A percentile compares a stretch with the other conserved stretches of the same genome.
phyloP scores from a whole-genome alignment of 2,888 invertebrate genomes.

The Serrognathus titanus region DNA sequence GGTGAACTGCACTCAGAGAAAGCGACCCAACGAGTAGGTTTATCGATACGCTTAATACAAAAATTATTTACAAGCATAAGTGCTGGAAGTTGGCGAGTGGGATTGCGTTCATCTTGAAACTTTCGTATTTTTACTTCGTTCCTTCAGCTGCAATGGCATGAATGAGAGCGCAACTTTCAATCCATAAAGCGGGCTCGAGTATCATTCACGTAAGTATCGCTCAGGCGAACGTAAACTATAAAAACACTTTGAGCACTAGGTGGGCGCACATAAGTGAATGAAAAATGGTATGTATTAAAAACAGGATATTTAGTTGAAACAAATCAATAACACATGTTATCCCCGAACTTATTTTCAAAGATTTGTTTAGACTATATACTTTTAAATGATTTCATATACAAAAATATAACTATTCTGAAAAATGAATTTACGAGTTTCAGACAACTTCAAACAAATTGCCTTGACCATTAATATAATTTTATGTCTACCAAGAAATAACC shows the following conservation, averaged over 20 bases:
- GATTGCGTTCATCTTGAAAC: background rate
- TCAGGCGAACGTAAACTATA: background rate
- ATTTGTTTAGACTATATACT: too few relatives aligned
- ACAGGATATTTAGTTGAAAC: too few relatives aligned
- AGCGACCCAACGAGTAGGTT: constrained; percentile 3
- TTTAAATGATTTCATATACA: too few relatives aligned
- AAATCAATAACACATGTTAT: too few relatives aligned
- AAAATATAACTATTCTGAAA: too few relatives aligned
- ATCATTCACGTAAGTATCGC: background rate
- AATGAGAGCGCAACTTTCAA: background rate
- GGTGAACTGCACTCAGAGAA: constrained; percentile 9
- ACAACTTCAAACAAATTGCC: too few relatives aligned
- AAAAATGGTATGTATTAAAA: too few relatives aligned
- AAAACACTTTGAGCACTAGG: background rate
- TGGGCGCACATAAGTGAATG: background rate
- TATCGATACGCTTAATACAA: constrained; percentile 3
- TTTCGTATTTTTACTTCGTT: constrained; percentile 1
- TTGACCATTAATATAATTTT: too few relatives aligned
- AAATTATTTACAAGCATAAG: constrained; percentile 1
- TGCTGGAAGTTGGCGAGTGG: background rate
- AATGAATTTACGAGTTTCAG: too few relatives aligned
- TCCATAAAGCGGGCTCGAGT: background rate
- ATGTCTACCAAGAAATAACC: too few relatives aligned
- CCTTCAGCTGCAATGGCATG: background rate
- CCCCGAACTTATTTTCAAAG: too few relatives aligned